Evolutionary conservation across 2,113 vertebrate genomes (phyloP).

Genomic region (Paramisgurnus dabryanus): DNA sequence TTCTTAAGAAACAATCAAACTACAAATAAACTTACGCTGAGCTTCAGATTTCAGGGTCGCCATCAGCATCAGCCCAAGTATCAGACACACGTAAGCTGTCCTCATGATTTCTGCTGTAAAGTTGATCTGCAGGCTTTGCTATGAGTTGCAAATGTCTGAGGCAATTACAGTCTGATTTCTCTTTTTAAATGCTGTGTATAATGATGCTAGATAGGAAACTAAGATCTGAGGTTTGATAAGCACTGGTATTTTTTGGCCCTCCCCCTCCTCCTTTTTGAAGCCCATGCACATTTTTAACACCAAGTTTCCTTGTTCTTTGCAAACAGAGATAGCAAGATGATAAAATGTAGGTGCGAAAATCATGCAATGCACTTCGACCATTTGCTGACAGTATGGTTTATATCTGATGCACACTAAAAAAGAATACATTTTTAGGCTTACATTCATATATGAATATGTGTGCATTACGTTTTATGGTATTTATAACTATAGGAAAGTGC

Average conservation of each 20-base stretch:
- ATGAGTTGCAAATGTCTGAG: background rate
- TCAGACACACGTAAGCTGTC: slow-evolving; percentile 12
- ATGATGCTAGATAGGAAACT: background rate
- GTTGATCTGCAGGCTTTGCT: background rate
- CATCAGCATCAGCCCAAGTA: slow-evolving; percentile 16
- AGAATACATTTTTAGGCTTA: background rate
- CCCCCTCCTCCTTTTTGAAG: background rate
- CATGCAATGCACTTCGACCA: background rate
- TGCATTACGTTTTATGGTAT: too few species aligned
- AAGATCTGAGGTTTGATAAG: slow-evolving; percentile 31
- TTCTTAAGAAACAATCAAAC: background rate
- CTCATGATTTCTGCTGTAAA: slow-evolving; percentile 29
- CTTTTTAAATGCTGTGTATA: background rate
- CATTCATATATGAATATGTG: too few species aligned
- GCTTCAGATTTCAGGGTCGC: slow-evolving; percentile 1
- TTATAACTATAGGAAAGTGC: too few species aligned
- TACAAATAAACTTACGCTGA: slow-evolving; percentile 10
- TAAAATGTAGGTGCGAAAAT: background rate
- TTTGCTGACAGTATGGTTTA: background rate
- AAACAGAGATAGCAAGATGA: background rate
- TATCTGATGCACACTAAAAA: background rate
- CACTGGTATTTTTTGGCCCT: background rate
- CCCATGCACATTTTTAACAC: background rate
- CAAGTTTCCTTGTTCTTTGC: background rate
- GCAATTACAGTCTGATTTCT: background rate